Evolutionary conservation across 2,113 vertebrate species (phyloP).

Genomic region (Ginglymostoma cirratum): DNA sequence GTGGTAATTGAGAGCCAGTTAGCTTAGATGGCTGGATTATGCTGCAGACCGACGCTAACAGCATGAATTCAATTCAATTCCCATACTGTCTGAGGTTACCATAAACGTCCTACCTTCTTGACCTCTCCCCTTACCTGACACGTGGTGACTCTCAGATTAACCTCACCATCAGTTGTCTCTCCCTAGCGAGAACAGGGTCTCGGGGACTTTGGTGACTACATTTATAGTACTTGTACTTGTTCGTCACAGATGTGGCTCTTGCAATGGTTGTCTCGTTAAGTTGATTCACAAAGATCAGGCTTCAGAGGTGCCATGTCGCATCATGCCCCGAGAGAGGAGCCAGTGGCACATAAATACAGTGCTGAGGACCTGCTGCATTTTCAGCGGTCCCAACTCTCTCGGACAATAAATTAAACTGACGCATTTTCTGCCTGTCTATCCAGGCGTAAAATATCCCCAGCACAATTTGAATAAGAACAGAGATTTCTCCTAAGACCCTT

Average conservation of each 20-base stretch:
- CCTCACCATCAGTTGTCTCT: too few species aligned
- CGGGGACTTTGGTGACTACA: too few species aligned
- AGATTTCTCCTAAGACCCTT: background rate
- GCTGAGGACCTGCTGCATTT: background rate
- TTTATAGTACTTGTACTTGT: background rate
- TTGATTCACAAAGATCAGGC: background rate
- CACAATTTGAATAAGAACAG: background rate
- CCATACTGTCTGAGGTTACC: too few species aligned
- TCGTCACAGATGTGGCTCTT: background rate
- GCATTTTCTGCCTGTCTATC: background rate
- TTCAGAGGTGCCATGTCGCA: background rate
- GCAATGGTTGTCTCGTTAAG: background rate
- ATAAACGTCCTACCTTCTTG: too few species aligned
- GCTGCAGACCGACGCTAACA: too few species aligned
- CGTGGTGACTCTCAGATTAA: too few species aligned
- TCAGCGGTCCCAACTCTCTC: background rate
- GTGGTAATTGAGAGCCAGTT: too few species aligned
- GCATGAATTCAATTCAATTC: too few species aligned
- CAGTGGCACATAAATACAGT: background rate
- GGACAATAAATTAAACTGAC: background rate
- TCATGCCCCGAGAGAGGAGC: background rate
- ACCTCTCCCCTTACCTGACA: too few species aligned
- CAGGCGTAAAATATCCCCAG: background rate
- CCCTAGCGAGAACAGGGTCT: too few species aligned
- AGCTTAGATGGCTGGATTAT: too few species aligned